A percentile compares a stretch with the other conserved stretches of the same genome.
Evolutionary conservation across 2,797 vertebrate genomes (phyloP).

Genomic region (Hipposideros larvatus): DNA sequence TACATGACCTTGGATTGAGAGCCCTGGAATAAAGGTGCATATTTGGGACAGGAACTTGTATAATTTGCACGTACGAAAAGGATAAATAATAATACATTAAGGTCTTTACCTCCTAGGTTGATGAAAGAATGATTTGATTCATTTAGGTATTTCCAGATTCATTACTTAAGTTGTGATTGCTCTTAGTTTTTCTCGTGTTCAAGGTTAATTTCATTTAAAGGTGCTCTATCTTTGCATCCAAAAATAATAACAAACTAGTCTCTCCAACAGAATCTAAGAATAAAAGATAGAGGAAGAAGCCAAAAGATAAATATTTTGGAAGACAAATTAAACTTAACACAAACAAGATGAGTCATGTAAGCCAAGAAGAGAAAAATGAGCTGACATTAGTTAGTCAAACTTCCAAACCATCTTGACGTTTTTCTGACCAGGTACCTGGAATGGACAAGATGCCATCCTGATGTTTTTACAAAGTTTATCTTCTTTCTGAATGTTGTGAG

Average conservation of each 20-base stretch:
- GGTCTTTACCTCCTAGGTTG: neutral
- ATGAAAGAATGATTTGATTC: neutral
- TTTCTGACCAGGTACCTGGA: neutral
- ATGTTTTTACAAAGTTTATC: neutral
- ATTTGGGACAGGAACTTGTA: neutral
- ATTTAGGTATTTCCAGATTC: neutral
- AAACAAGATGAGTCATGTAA: neutral
- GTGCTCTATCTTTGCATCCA: neutral
- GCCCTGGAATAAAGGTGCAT: neutral
- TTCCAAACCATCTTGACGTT: neutral
- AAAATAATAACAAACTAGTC: neutral
- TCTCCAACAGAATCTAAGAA: neutral
- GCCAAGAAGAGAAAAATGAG: neutral
- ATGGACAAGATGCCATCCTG: neutral
- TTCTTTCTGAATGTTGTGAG: neutral
- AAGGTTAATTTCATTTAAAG: neutral
- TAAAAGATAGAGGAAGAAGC: neutral
- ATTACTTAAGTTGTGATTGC: neutral
- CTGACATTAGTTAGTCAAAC: neutral
- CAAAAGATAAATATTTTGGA: neutral
- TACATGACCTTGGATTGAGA: neutral
- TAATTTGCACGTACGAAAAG: neutral
- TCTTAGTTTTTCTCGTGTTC: neutral
- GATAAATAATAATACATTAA: neutral
- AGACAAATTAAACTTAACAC: neutral